Evolutionary conservation across 2,113 vertebrate genomes (phyloP), one percentile per base, ranked within the genome.

Genomic region (Hassar affinis): DNA sequence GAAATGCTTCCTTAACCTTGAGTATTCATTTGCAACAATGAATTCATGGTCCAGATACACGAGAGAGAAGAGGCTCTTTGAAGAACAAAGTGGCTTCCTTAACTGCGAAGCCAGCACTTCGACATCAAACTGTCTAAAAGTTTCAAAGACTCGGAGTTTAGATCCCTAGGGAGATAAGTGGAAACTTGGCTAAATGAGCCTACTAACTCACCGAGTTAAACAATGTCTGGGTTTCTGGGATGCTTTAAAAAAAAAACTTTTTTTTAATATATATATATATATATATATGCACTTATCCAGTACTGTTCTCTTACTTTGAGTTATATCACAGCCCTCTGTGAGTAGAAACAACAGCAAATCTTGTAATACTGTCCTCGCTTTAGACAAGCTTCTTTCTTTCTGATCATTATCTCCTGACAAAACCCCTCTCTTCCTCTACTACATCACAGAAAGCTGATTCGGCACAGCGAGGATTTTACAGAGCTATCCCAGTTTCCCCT

Each of bases 371-470:
- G 57, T 75, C 15, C 71, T 78, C 1, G 18, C 52, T 81, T 62
- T 49, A 56, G 42, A 42, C 38, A 6, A 79, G 78, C 61, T 25
- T 57, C 80, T 30, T 52, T 57, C 80, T 25, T 52, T 80, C 25
- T 71, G 76, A 77, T 80, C 80, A 68, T 83, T 78, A 87, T 85
- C 85, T 84, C 47, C 14, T 52, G 80, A 35, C 68, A 62, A 68
- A 82, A 81, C 71, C 82, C 71, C 27, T 10, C 33, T 35, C 14
- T 62, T 7, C 5, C 11, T 20, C 75, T 12, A 57, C 64, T 78
- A 30, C 30, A 57, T 66, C 45, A 72, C 78, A 80, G 81, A 82
- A 79, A 89, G 87, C 86, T 86, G 86, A 87, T 84, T 88, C 79
- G 80, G 86, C 89, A 84, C 78, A 30, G 81, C 27, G 14, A 77